Evolutionary conservation across 2,113 vertebrate genomes (phyloP).

Genomic region (Hemiscyllium ocellatum): DNA sequence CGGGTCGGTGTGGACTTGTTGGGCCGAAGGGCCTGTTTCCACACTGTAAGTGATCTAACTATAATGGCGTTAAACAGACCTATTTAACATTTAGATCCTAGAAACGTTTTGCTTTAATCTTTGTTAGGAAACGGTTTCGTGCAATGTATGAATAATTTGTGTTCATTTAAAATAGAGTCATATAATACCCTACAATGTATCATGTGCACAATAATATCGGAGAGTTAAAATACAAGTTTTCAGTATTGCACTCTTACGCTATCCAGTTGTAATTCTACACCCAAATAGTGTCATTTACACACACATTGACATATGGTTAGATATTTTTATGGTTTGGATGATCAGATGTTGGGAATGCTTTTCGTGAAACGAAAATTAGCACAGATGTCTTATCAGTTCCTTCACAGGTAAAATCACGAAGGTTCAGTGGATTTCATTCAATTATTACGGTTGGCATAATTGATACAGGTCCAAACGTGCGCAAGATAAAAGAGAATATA

Average conservation of each 20-base stretch:
- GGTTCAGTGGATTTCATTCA: background rate
- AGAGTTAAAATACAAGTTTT: background rate
- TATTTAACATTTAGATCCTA: background rate
- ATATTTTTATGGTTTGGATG: background rate
- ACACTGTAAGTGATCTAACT: background rate
- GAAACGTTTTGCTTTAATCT: background rate
- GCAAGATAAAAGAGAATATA: constrained; percentile 44
- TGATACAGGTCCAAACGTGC: background rate
- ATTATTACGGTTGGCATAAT: background rate
- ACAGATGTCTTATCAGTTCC: background rate
- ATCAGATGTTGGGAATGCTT: background rate
- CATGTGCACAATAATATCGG: background rate
- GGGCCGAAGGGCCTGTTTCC: too few relatives aligned
- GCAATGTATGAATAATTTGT: background rate
- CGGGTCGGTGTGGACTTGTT: too few relatives aligned
- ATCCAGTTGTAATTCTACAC: background rate
- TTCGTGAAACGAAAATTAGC: background rate
- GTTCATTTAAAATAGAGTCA: background rate
- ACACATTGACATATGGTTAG: too few relatives aligned
- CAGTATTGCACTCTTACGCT: background rate
- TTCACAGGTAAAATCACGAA: background rate
- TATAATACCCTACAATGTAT: background rate
- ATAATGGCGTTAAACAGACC: background rate
- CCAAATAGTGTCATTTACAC: background rate
- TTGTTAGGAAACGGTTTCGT: background rate